Evolutionary conservation across 1,140 invertebrate species (phyloP), one percentile per base, ranked within the genome.

Genomic region (Zaprionus africanus): DNA sequence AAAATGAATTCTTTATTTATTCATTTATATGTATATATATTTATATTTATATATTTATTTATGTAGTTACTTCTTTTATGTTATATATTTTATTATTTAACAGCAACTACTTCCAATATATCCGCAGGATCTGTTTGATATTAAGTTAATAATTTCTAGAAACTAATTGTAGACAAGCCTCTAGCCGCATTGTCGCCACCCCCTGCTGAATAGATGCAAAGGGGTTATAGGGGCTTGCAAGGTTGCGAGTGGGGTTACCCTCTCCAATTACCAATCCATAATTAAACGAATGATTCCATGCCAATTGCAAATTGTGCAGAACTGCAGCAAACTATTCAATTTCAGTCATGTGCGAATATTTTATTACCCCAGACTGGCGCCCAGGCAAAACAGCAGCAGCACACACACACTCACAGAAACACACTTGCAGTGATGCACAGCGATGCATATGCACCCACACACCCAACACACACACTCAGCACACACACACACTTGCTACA

Each of bases 261-360:
- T 59, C 67, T 19, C 28, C 11, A 36, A 63, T 63, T 60, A 51
- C 24, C 59, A 19, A 74, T 80, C 73, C 78, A 72, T 76, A 70
- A 83, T 83, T 78, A 65, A 84, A 61, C 75, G 53, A 68, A 74
- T 73, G 78, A 81, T 81, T 73, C 74, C 65, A 88, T 81, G 81
- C 78, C 81, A 76, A 84, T 84, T 66, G 74, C 68, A 76, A 88
- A 88, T 88, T 88, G 80, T 88, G 82, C 85, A 88, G 64, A 85
- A 82, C 61, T 79, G 72, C 81, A 81, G 78, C 78, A 73, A 88
- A 90, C 85, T 85, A 90, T 88, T 88, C 85, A 88, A 75, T 85
- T 90, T 74, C 85, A 90, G 53, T 88, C 81, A 88, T 88, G 85
- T 90, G 85, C 86, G 81, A 85, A 90, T 82, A 90, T 90, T 90